phyloP scores from a whole-genome alignment of 1,140 invertebrate genomes.

The Drosophila ohnishii region DNA sequence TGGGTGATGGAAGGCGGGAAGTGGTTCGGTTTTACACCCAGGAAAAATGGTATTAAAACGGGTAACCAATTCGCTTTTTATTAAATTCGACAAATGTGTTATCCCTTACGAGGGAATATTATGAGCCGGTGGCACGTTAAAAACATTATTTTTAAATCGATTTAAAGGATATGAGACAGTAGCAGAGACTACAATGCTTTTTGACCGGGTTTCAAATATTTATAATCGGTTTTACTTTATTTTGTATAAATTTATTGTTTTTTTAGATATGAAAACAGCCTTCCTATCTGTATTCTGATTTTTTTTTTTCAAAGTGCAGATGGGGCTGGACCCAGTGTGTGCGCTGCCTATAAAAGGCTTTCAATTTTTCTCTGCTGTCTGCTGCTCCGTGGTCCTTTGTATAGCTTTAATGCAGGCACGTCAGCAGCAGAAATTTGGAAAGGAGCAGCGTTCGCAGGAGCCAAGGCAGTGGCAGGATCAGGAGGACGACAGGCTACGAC shows the following conservation, averaged over 20 bases:
- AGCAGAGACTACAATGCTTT: too few relatives aligned
- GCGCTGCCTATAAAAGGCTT: slow-evolving; percentile 71
- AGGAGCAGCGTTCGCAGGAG: slow-evolving; percentile 19
- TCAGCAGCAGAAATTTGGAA: slow-evolving; percentile 66
- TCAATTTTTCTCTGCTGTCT: slow-evolving; percentile 61
- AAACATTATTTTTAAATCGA: too few relatives aligned
- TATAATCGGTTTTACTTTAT: background rate
- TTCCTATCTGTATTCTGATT: background rate
- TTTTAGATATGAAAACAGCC: background rate
- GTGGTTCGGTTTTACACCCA: slow-evolving; percentile 7
- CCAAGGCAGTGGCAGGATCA: slow-evolving; percentile 17
- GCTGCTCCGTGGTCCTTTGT: slow-evolving; percentile 36
- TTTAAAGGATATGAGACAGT: background rate
- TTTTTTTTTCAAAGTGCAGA: slow-evolving; percentile 3
- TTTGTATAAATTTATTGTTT: background rate
- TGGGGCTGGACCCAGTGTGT: slow-evolving; percentile 19
- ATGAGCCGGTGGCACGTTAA: background rate
- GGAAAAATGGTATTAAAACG: slow-evolving; percentile 15
- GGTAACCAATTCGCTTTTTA: slow-evolving; percentile 1
- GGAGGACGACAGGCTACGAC: slow-evolving; percentile 68
- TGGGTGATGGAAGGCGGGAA: slow-evolving; percentile 2
- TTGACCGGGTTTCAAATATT: background rate
- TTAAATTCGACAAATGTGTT: slow-evolving; percentile 2
- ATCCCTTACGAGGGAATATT: background rate
- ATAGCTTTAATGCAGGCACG: slow-evolving; percentile 75